A percentile compares a stretch with the other conserved stretches of the same genome.
phyloP scores from a whole-genome alignment of 2,888 invertebrate species.

The Drosophila gaucha region DNA sequence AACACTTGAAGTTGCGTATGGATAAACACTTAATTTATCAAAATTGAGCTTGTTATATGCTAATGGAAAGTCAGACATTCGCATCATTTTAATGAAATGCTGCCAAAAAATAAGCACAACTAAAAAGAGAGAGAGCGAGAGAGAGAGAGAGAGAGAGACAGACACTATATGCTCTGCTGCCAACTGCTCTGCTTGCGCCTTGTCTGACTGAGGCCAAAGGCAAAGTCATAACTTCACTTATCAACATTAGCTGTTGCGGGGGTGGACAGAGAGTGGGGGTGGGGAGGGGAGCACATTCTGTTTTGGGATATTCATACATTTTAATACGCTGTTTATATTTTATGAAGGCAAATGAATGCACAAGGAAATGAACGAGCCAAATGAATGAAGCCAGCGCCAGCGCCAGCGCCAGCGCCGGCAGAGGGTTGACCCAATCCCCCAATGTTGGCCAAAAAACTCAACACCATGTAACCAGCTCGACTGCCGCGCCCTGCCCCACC shows the following conservation, averaged over 20 bases:
- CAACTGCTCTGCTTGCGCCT: conserved; percentile 1
- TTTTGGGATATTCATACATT: conserved; percentile 82
- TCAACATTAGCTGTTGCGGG: conserved; percentile 78
- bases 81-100: conserved; percentile 62
- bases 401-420: conserved; percentile 41
- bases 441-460: conserved; percentile 66
- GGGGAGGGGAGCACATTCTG: conserved; percentile 19
- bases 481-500: neutral
- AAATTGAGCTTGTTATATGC: conserved; percentile 81
- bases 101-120: conserved; percentile 46
- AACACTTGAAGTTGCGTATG: conserved; percentile 52
- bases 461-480: conserved; percentile 65
- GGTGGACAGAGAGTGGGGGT: neutral
- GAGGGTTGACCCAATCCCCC: conserved; percentile 13
- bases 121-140: conserved; percentile 6
- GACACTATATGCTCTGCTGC: conserved; percentile 13
- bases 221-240: conserved; percentile 81
- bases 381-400: conserved; percentile 63
- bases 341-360: conserved; percentile 80
- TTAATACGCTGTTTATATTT: conserved; percentile 83
- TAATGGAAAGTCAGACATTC: conserved; percentile 70
- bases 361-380: conserved; percentile 76
- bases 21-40: conserved; percentile 84
- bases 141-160: conserved; percentile 16
- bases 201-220: conserved; percentile 66